Evolutionary conservation across 2,888 invertebrate species (phyloP).

Genomic region (Synergus umbraculus): DNA sequence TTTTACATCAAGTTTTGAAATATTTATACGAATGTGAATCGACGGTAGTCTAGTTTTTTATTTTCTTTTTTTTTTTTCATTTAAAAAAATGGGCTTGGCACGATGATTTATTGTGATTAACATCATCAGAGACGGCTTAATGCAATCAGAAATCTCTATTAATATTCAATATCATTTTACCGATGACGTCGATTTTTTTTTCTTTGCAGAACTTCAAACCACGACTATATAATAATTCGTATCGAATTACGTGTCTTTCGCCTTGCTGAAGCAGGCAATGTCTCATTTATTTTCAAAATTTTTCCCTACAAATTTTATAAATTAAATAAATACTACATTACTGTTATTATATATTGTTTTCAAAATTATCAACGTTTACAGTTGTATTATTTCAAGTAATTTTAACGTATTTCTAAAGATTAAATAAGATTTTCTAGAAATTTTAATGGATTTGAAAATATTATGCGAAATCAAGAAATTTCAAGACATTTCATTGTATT

Average conservation of each 20-base stretch:
- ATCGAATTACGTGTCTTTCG: slow-evolving; percentile 30
- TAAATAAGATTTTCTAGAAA: too few relatives aligned
- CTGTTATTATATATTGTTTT: too few relatives aligned
- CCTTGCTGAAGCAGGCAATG: neutral
- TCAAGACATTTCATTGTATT: too few relatives aligned
- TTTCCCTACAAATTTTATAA: too few relatives aligned
- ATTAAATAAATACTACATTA: too few relatives aligned
- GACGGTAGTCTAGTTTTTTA: neutral
- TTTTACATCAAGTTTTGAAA: too few relatives aligned
- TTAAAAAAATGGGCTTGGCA: neutral
- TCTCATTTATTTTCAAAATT: slow-evolving; percentile 6
- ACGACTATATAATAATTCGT: neutral
- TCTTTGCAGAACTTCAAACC: neutral
- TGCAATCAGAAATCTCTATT: neutral
- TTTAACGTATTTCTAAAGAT: too few relatives aligned
- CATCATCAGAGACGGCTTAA: neutral
- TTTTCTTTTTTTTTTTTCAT: neutral
- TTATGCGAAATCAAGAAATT: too few relatives aligned
- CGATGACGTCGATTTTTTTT: slow-evolving; percentile 23
- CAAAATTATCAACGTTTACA: too few relatives aligned
- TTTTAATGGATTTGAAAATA: too few relatives aligned
- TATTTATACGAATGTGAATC: neutral
- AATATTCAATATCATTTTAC: slow-evolving; percentile 21
- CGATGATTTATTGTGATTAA: neutral
- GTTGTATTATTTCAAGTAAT: too few relatives aligned